Evolutionary conservation across 2,113 vertebrate species (phyloP).

Genomic region (Drymodes brunneopygia): DNA sequence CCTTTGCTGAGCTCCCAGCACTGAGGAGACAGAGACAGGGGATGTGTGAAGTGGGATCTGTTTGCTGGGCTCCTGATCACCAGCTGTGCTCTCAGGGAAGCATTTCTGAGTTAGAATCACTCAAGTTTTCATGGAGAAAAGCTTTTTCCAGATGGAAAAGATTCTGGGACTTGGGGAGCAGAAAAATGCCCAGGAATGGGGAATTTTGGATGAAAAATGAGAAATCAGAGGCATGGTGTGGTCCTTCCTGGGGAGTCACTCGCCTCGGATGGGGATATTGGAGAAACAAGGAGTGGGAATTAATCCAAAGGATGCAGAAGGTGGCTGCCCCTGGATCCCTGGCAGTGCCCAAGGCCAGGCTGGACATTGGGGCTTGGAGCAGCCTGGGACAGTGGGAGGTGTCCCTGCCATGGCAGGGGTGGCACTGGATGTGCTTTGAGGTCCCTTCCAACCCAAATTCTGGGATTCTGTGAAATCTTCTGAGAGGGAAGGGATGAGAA

Average conservation of each 20-base stretch:
- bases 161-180: neutral
- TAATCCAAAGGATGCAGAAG: neutral
- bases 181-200: neutral
- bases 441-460: neutral
- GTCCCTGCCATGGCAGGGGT: neutral
- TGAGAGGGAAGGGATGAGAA: neutral
- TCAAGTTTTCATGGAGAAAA: neutral
- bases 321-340: neutral
- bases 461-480: neutral
- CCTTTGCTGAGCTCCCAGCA: neutral
- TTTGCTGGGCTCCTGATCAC: neutral
- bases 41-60: neutral
- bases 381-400: neutral
- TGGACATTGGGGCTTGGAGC: neutral
- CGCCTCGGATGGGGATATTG: neutral
- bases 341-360: neutral
- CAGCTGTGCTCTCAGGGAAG: neutral
- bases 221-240: neutral
- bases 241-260: neutral
- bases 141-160: neutral
- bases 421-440: neutral
- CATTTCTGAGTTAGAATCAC: constrained; percentile 12
- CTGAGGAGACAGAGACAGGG: neutral
- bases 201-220: neutral
- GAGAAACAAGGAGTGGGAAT: neutral